Base-by-base conservation (phyloP, 2,888 invertebrate species). In the Drosophila borborema region DNA sequence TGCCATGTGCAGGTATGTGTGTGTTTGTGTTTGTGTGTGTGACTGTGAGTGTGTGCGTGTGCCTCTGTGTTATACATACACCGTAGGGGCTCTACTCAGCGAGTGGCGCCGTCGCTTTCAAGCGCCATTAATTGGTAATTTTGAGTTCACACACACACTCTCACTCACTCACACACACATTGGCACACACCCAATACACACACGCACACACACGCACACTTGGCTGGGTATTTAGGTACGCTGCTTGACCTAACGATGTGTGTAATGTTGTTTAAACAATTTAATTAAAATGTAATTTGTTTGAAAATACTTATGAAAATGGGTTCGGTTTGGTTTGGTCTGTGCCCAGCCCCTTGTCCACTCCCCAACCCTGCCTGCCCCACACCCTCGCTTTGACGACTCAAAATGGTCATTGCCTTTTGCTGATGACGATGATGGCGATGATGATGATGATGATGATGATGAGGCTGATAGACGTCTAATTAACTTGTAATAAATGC, bases 261-360 rank as follows among this genome's bases (percentile, higher is more conserved):
- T 90, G 90, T 90, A 91, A 91, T 91, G 89, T 91, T 88, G 85
- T 85, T 91, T 87, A 91, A 91, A 91, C 92, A 91, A 91, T 91
- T 91, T 91, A 92, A 91, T 91, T 91, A 91, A 92, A 92, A 91
- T 91, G 91, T 90, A 91, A 92, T 91, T 91, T 91, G 89, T 91
- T 91, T 88, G 88, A 77, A 86, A 88, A 88, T 86, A 82, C 86
- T 89, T 87, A 87, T 87, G 77, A 83, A 74, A 88, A 77, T 90
- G 87, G 83, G 86, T 74, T 89, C 72, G 86, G 77, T 72, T 90
- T 83, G 82, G 83, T 68, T 83, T 66, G 70, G 54, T 64, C 65
- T 54, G 54, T 55, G 41, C 62, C 45, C 41, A 56, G 31, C 49
- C 49, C 49, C 31, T 31, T 49, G 49, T 3, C 31, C 49, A 31